These are phyloP conservation scores for Probaryconus sp. DNA, from an alignment of 1,140 invertebrate genomes.

Conservation along the genomic window DNA sequence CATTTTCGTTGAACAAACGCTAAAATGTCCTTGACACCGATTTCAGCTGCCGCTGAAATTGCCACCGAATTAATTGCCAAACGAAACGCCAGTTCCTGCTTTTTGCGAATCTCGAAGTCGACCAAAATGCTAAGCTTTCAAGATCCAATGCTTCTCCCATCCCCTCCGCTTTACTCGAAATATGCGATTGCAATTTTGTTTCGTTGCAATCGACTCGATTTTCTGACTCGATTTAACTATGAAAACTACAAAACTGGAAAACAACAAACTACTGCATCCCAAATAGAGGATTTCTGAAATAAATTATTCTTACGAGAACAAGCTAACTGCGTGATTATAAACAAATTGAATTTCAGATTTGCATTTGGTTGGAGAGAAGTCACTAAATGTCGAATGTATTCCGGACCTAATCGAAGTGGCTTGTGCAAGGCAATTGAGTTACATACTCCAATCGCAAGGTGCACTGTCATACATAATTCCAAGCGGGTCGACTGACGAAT, in stretches of 20 bases:
- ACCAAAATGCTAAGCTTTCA: background rate
- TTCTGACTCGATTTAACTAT: constrained; percentile 7
- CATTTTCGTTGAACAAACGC: constrained; percentile 25
- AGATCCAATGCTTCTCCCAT: background rate
- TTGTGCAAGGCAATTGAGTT: background rate
- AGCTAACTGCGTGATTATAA: no score
- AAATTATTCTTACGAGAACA: no score
- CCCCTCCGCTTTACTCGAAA: background rate
- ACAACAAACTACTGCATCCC: no score
- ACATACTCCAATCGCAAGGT: constrained; percentile 4
- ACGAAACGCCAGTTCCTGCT: constrained; percentile 6
- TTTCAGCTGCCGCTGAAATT: constrained; percentile 27
- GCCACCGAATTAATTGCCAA: constrained; percentile 38
- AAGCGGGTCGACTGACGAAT: background rate
- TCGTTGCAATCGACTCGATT: constrained; percentile 15
- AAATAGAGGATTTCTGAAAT: no score
- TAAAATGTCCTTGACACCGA: constrained; percentile 28
- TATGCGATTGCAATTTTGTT: background rate
- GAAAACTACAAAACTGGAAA: no score
- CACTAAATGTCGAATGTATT: background rate
- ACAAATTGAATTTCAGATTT: no score
- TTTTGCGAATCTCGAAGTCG: constrained; percentile 23
- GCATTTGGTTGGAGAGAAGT: no score
- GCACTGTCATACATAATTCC: constrained; percentile 13
- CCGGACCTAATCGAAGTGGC: background rate